Evolutionary conservation across 2,888 invertebrate species (phyloP).

Genomic region (Phortica magna): DNA sequence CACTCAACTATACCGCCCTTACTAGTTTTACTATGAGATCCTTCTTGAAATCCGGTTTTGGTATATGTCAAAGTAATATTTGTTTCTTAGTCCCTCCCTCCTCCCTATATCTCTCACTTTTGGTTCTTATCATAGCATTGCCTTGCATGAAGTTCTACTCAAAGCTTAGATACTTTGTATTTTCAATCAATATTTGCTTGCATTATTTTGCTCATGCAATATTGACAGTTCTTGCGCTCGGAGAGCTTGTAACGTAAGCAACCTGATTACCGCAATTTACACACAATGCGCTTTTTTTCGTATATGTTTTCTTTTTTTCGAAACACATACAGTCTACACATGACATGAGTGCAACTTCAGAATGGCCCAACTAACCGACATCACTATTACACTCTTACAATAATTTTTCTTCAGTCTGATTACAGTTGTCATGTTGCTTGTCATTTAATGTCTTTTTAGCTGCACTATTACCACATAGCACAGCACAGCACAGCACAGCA

Average conservation of each 20-base stretch:
- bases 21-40: no score
- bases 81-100: no score
- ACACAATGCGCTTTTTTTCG: conserved; percentile 1
- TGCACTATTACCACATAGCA: conserved; percentile 25
- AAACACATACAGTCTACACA: neutral
- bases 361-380: neutral
- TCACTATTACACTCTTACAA: conserved; percentile 1
- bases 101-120: no score
- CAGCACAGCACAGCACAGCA: no score
- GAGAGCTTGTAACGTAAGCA: neutral
- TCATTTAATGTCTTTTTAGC: conserved; percentile 35
- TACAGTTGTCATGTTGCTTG: conserved; percentile 36
- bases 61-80: no score
- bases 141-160: no score
- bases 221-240: neutral
- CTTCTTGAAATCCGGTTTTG: no score
- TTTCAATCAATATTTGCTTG: no score
- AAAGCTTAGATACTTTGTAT: no score
- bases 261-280: conserved; percentile 27
- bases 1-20: no score
- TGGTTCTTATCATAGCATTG: no score
- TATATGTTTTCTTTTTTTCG: neutral
- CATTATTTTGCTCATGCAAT: no score
- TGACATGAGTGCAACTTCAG: neutral
- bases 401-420: conserved; percentile 34